Percentiles rank a stretch among this genome's conserved stretches.
Evolutionary conservation across 2,113 vertebrate genomes (phyloP).

Genomic region (Gopherus evgoodei): DNA sequence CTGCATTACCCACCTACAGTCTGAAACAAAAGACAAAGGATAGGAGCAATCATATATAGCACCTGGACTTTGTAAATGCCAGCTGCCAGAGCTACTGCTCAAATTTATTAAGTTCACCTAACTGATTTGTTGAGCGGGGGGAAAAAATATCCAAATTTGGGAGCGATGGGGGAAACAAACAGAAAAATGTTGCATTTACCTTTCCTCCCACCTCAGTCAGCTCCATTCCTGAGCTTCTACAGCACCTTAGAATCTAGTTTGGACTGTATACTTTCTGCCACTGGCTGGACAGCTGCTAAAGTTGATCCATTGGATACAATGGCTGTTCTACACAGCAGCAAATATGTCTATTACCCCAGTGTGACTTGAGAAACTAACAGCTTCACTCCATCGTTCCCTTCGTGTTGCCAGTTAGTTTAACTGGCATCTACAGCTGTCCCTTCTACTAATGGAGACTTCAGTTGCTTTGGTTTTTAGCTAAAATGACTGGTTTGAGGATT

Average conservation of each 20-base stretch:
- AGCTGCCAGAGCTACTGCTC: background rate
- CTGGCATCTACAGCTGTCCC: background rate
- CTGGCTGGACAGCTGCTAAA: background rate
- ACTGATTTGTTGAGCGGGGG: background rate
- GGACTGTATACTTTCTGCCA: background rate
- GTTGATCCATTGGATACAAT: background rate
- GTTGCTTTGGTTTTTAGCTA: background rate
- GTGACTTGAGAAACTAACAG: background rate
- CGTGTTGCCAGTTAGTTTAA: background rate
- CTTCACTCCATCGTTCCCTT: background rate
- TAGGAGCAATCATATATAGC: background rate
- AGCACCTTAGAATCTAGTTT: background rate
- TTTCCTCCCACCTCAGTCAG: background rate
- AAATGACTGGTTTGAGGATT: background rate
- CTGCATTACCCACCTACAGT: rapidly evolving
- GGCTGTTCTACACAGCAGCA: background rate
- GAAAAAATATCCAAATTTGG: background rate
- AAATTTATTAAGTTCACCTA: background rate
- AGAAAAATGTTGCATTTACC: background rate
- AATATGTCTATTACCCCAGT: background rate
- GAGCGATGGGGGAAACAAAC: background rate
- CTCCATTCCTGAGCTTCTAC: background rate
- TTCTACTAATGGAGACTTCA: background rate
- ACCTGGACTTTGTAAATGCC: background rate
- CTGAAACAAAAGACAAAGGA: rapidly evolving